Evolutionary conservation across 2,888 invertebrate genomes (phyloP).

Genomic region (Cecidostiba fungosa): DNA sequence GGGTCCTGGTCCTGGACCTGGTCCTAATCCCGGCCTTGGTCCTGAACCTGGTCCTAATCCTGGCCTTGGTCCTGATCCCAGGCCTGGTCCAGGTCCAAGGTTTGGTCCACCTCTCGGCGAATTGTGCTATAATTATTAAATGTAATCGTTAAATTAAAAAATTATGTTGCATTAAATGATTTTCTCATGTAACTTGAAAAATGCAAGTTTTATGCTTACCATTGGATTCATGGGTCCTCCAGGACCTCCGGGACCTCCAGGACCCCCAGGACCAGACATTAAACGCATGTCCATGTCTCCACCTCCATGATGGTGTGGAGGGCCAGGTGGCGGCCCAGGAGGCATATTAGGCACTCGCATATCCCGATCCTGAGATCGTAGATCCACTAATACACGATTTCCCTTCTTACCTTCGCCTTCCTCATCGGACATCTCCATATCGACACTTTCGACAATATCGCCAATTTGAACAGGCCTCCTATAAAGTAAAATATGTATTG

Average conservation of each 20-base stretch:
- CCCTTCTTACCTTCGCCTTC: slow-evolving; percentile 81
- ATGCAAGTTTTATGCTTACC: slow-evolving; percentile 23
- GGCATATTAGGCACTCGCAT: slow-evolving; percentile 69
- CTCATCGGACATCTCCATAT: slow-evolving; percentile 92
- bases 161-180: not conserved
- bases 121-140: slow-evolving; percentile 37
- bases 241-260: slow-evolving; percentile 18
- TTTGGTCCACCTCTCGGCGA: slow-evolving; percentile 58
- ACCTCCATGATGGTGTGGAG: slow-evolving; percentile 79
- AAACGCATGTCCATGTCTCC: slow-evolving; percentile 79
- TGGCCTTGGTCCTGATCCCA: not conserved
- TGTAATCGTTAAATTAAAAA: not conserved
- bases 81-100: not conserved
- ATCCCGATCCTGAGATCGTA: slow-evolving; percentile 76
- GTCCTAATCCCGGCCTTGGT: not conserved
- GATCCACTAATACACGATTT: slow-evolving; percentile 75
- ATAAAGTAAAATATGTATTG: not conserved
- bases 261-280: slow-evolving; percentile 72
- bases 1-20: not conserved
- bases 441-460: slow-evolving; percentile 90
- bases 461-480: slow-evolving; percentile 69
- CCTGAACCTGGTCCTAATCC: not conserved
- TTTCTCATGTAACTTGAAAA: slow-evolving; percentile 2
- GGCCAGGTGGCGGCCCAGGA: slow-evolving; percentile 68
- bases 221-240: slow-evolving; percentile 34